A percentile compares a stretch with the other conserved stretches of the same genome.
Evolutionary conservation across 30 jellyfish, hydroid and myxozoan species (phyloP).

Genomic region (Turritopsis rubra): DNA sequence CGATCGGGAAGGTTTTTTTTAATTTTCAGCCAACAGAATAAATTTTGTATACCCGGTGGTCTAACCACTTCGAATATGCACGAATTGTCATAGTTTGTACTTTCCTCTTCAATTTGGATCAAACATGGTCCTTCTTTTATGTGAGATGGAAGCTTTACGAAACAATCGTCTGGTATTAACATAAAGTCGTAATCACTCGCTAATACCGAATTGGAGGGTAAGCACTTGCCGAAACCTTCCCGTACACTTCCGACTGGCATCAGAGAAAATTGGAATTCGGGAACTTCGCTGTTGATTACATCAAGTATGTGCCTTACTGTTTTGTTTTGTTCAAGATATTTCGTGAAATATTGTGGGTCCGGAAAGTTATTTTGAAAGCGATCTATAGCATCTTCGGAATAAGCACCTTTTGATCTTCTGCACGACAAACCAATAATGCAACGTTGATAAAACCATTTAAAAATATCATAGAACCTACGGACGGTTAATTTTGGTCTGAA

Average conservation of each 20-base stretch:
- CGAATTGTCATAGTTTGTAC: not conserved
- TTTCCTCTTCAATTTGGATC: not conserved
- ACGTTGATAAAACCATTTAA: not conserved
- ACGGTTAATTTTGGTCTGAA: not conserved
- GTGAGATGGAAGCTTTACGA: not conserved
- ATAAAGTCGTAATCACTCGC: constrained; percentile 47
- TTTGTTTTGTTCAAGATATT: not conserved
- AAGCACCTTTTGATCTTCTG: not conserved
- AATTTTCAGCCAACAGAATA: constrained; percentile 3
- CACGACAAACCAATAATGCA: not conserved
- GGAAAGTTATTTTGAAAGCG: not conserved
- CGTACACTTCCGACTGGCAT: constrained; percentile 48
- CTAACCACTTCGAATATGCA: not conserved
- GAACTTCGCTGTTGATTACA: not conserved
- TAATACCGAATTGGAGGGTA: constrained; percentile 42
- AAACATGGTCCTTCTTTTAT: not conserved
- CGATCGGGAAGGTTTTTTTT: not conserved
- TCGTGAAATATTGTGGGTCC: not conserved
- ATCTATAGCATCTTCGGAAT: constrained; percentile 4
- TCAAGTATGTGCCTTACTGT: not conserved
- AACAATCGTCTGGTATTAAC: constrained; percentile 38
- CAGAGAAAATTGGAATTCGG: constrained; percentile 6
- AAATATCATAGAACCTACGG: not conserved
- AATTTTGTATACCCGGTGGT: not conserved
- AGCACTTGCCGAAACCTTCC: constrained; percentile 41